A percentile compares a stretch with the other conserved stretches of the same genome.
Evolutionary conservation across 2,797 vertebrate species (phyloP).

Genomic region (Choloepus didactylus): DNA sequence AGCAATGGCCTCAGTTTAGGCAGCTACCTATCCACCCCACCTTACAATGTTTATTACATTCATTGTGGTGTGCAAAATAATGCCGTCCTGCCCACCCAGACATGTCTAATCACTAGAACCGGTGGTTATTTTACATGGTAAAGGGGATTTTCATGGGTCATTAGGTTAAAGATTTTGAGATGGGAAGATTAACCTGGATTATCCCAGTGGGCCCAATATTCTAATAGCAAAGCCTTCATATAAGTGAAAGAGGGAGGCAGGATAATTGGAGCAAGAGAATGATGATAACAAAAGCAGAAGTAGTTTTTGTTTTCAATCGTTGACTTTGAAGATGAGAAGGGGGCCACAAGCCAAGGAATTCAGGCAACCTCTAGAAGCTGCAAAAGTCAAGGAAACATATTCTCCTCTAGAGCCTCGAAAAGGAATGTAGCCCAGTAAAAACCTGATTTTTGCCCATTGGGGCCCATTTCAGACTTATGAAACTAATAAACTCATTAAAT

Average conservation of each 20-base stretch:
- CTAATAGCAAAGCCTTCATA: background rate
- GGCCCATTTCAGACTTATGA: background rate
- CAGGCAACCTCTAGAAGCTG: background rate
- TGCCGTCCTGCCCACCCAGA: no score
- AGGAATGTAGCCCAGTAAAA: background rate
- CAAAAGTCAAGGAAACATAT: background rate
- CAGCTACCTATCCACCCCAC: background rate
- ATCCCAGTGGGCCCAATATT: background rate
- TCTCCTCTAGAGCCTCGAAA: background rate
- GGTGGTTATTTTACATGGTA: background rate
- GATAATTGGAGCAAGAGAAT: background rate
- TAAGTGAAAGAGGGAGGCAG: background rate
- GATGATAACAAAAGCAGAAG: background rate
- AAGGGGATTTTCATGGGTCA: background rate
- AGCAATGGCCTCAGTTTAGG: background rate
- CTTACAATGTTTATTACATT: background rate
- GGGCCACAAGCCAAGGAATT: background rate
- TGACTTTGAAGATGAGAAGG: background rate
- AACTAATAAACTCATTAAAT: background rate
- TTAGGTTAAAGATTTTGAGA: constrained; percentile 5
- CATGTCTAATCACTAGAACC: background rate
- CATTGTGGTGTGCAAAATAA: background rate
- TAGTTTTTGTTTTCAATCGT: background rate
- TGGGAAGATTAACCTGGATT: background rate
- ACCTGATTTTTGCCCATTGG: background rate